phyloP scores from a whole-genome alignment of 2,888 invertebrate species.

The Ormyrus rosae region DNA sequence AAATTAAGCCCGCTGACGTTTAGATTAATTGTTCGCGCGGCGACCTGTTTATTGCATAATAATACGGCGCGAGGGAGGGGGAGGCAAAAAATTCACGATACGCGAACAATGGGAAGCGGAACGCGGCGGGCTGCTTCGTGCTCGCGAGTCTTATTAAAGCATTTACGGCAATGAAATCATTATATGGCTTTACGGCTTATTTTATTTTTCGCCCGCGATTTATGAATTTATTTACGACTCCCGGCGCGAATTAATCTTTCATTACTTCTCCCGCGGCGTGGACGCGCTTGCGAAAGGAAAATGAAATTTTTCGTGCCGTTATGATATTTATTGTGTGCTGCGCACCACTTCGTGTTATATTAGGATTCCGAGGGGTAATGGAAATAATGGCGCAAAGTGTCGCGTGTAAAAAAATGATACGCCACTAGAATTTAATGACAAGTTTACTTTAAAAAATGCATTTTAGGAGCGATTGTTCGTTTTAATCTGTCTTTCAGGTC shows the following conservation, averaged over 20 bases:
- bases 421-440: too few relatives aligned
- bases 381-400: too few relatives aligned
- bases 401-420: neutral
- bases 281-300: neutral
- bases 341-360: constrained; percentile 3
- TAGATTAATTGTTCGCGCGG: constrained; percentile 71
- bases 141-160: constrained; percentile 46
- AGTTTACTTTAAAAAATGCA: too few relatives aligned
- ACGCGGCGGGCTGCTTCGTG: neutral
- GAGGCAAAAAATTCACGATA: constrained; percentile 15
- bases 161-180: constrained; percentile 55
- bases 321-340: constrained; percentile 24
- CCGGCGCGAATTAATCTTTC: constrained; percentile 41
- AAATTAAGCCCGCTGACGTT: constrained; percentile 73
- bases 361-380: neutral
- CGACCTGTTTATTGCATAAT: constrained; percentile 54
- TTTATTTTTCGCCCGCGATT: constrained; percentile 48
- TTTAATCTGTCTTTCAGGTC: too few relatives aligned
- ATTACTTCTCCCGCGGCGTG: constrained; percentile 32
- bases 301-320: constrained; percentile 42
- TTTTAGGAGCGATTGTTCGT: too few relatives aligned
- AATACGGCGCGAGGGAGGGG: constrained; percentile 9
- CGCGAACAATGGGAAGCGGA: constrained; percentile 15
- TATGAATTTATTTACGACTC: constrained; percentile 56
- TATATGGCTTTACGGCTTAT: constrained; percentile 50